Evolutionary conservation across 2,888 invertebrate genomes (phyloP).

Genomic region (Pteria penguin): DNA sequence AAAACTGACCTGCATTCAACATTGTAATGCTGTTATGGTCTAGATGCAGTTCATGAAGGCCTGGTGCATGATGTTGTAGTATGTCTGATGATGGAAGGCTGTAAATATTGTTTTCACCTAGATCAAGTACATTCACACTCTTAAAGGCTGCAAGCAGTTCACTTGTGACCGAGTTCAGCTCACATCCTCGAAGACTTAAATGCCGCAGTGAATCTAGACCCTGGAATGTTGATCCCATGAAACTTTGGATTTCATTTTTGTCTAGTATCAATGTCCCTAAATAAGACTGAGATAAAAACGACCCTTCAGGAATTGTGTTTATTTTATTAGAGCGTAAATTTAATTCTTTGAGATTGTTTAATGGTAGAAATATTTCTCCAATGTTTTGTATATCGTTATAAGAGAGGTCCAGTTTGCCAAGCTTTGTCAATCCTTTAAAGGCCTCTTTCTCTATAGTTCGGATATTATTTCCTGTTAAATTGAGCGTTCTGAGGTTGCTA

Average conservation of each 20-base stretch:
- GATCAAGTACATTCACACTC: constrained; percentile 56
- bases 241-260: constrained; percentile 59
- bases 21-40: constrained; percentile 60
- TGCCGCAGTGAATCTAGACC: constrained; percentile 56
- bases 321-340: constrained; percentile 62
- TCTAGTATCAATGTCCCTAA: constrained; percentile 58
- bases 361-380: constrained; percentile 49
- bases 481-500: constrained; percentile 44
- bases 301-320: constrained; percentile 48
- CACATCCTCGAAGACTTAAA: constrained; percentile 59
- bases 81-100: constrained; percentile 51
- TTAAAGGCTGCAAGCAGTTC: constrained; percentile 59
- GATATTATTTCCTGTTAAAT: constrained; percentile 60
- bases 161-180: constrained; percentile 54
- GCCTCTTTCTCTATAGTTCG: constrained; percentile 51
- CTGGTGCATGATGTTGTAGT: constrained; percentile 51
- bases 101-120: constrained; percentile 64
- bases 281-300: constrained; percentile 54
- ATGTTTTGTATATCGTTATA: constrained; percentile 57
- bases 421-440: constrained; percentile 52
- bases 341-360: constrained; percentile 52
- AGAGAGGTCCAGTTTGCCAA: constrained; percentile 62
- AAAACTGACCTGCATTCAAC: constrained; percentile 58
- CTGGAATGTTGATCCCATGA: constrained; percentile 53
- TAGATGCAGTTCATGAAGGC: constrained; percentile 55